Evolutionary conservation across 2,113 vertebrate species (phyloP).

Genomic region (Sturnus vulgaris): DNA sequence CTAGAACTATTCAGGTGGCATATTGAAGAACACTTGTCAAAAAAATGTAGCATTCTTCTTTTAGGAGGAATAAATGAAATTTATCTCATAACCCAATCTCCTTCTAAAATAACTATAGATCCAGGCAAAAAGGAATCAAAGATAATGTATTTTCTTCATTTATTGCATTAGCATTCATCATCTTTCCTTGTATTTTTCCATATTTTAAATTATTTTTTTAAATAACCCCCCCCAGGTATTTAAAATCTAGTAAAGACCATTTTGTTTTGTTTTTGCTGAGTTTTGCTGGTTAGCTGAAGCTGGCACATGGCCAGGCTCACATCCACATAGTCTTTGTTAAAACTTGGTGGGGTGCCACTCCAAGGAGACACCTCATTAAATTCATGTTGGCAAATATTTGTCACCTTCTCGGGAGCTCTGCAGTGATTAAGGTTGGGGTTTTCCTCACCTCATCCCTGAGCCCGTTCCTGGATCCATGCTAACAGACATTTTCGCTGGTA

Average conservation of each 20-base stretch:
- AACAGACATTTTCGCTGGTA: not conserved
- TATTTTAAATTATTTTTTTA: not conserved
- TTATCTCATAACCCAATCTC: constrained; percentile 39
- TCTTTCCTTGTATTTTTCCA: not conserved
- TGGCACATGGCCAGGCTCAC: not conserved
- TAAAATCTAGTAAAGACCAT: constrained; percentile 13
- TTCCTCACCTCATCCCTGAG: not conserved
- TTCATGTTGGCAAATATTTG: not conserved
- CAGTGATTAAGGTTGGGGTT: not conserved
- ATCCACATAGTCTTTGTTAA: not conserved
- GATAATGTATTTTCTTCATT: constrained; percentile 29
- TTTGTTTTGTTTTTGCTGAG: not conserved
- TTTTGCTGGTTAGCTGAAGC: not conserved
- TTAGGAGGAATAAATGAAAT: constrained; percentile 62
- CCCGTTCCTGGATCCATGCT: not conserved
- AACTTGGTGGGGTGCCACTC: not conserved
- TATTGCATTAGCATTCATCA: constrained; percentile 44
- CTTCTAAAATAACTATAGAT: constrained; percentile 61
- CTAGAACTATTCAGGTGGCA: constrained; percentile 39
- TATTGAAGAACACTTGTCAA: constrained; percentile 57
- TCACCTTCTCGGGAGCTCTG: not conserved
- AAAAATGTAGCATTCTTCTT: constrained; percentile 56
- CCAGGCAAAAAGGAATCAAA: constrained; percentile 25
- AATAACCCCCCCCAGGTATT: not conserved
- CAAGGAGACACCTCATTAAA: not conserved